These are phyloP conservation scores for Octopus bimaculoides DNA, from an alignment of 1,140 invertebrate genomes.

Conservation along the genomic window DNA sequence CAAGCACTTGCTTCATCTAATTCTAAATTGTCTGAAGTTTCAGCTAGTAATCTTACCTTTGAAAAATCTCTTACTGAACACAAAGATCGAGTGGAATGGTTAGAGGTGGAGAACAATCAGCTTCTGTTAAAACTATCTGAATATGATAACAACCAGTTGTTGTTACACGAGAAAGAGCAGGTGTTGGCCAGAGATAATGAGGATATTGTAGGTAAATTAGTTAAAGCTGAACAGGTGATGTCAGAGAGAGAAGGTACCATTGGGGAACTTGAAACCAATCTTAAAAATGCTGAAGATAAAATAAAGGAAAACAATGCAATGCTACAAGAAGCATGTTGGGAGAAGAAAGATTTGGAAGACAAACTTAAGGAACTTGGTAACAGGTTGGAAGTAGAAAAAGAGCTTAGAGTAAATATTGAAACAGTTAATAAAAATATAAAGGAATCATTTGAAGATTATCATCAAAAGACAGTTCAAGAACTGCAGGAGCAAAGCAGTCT, in stretches of 20 bases:
- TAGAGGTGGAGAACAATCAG: too few relatives aligned
- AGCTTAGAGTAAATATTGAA: conserved; percentile 9
- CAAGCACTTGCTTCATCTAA: background rate
- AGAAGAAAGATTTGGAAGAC: conserved; percentile 26
- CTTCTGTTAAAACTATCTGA: background rate
- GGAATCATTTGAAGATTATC: conserved; percentile 1
- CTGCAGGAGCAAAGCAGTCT: too few relatives aligned
- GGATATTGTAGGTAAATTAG: background rate
- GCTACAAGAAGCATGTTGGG: conserved; percentile 18
- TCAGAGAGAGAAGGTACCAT: background rate
- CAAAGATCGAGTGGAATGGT: too few relatives aligned
- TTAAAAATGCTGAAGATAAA: conserved; percentile 24
- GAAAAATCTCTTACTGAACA: background rate
- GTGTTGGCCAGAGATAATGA: conserved; percentile 17
- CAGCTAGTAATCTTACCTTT: background rate
- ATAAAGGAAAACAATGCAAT: conserved; percentile 19
- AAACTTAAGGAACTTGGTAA: conserved; percentile 29
- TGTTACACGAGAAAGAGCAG: background rate
- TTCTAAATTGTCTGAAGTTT: background rate
- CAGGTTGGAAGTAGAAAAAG: conserved; percentile 19
- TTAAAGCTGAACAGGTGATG: too few relatives aligned
- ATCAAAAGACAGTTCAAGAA: background rate
- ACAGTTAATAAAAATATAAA: background rate
- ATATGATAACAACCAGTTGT: background rate
- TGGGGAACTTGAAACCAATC: conserved; percentile 25